phyloP scores from a whole-genome alignment of 2,113 vertebrate genomes.

The Uropsilus gracilis region DNA sequence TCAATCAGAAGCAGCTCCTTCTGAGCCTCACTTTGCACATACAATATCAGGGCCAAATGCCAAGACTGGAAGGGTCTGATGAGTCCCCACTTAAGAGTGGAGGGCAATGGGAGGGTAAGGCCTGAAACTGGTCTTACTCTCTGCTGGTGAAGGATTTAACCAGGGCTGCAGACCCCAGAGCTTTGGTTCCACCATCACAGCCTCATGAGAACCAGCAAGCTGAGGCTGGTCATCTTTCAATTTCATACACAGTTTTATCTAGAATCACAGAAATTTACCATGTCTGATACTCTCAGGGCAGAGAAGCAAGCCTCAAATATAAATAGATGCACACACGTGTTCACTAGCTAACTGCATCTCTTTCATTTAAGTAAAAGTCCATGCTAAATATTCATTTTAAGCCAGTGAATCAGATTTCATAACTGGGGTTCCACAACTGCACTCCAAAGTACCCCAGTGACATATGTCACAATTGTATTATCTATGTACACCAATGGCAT shows the following conservation, averaged over 20 bases:
- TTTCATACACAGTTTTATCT: neutral
- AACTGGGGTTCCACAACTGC: slow-evolving; percentile 38
- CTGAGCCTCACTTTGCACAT: neutral
- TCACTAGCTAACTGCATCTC: neutral
- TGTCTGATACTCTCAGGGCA: no score
- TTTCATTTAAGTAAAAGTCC: no score
- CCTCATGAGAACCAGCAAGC: neutral
- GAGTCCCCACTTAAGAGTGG: no score
- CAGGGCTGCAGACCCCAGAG: neutral
- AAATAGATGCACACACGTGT: neutral
- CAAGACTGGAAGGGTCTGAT: neutral
- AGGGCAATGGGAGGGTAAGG: no score
- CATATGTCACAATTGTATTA: neutral
- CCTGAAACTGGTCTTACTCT: neutral
- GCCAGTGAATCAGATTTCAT: slow-evolving; percentile 24
- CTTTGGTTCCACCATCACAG: neutral
- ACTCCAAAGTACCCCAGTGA: slow-evolving; percentile 26
- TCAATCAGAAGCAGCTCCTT: neutral
- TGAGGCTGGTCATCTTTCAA: neutral
- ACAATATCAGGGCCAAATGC: neutral
- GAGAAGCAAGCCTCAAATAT: neutral
- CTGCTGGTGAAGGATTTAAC: accelerated
- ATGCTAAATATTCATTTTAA: neutral
- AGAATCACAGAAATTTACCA: neutral
- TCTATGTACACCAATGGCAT: slow-evolving; percentile 54